These are phyloP conservation scores for Aphelenchoides avenae DNA, from an alignment of 1,140 invertebrate species.

Conservation along the genomic window DNA sequence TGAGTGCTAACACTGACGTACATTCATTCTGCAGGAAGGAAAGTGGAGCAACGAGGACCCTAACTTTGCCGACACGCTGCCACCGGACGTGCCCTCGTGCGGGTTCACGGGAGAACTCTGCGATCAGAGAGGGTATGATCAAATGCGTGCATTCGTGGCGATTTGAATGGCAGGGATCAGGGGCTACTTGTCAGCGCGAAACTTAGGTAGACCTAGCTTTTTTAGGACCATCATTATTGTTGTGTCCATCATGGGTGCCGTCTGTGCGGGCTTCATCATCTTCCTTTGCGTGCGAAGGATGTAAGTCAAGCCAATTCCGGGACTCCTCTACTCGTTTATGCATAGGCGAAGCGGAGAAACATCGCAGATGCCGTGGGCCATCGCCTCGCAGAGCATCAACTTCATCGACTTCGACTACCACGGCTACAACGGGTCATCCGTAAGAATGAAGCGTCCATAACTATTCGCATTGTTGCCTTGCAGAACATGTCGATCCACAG, in stretches of 20 bases:
- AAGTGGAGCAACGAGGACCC: not conserved
- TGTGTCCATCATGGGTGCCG: conserved; percentile 30
- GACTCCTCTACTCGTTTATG: not conserved
- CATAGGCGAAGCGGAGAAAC: conserved; percentile 45
- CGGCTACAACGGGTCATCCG: too few species aligned
- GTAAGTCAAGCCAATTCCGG: conserved; percentile 21
- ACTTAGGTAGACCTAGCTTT: too few species aligned
- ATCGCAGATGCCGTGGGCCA: conserved; percentile 41
- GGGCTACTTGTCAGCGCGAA: not conserved
- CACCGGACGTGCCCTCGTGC: conserved; percentile 34
- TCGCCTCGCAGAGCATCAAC: conserved; percentile 23
- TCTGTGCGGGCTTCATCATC: conserved; percentile 35
- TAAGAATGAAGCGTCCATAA: too few species aligned
- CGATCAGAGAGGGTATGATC: conserved; percentile 38
- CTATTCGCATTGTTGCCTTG: conserved; percentile 16
- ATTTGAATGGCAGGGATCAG: not conserved
- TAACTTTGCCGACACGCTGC: conserved; percentile 2
- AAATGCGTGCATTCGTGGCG: too few species aligned
- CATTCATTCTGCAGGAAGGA: not conserved
- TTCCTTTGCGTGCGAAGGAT: conserved; percentile 46
- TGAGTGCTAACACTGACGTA: not conserved
- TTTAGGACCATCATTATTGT: too few species aligned
- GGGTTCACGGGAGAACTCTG: conserved; percentile 47
- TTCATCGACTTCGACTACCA: conserved; percentile 39
- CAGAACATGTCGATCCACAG: conserved; percentile 33